Conservation (phyloP, 2,113 vertebrate species). For the chimpanzee (Pan troglodytes) region NHGRI_mPanTro3-v2.1_pri NC_072412.2:39502001-39502500, state of each 20-base stretch:
- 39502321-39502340: not conserved
- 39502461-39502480: not conserved
- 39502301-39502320: not conserved
- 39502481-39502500: not conserved
- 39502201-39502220: not conserved
- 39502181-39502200: not conserved
- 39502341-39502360: not conserved
- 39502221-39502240: not conserved
- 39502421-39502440: not conserved
- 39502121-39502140: not conserved
- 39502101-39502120: not conserved
- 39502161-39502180: not conserved
- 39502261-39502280: not conserved
- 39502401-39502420: not conserved
- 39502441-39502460: too few relatives aligned
- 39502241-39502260: not conserved
- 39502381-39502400: not conserved
- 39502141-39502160: not conserved
- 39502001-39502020: constrained; percentile 22
- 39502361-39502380: not conserved
- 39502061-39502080: constrained; percentile 51
- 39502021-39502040: constrained; percentile 31
- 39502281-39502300: not conserved
- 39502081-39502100: constrained; percentile 9
- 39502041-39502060: not conserved